phyloP scores from a whole-genome alignment of 2,888 invertebrate species.

The Agrilus cyanescens region DNA sequence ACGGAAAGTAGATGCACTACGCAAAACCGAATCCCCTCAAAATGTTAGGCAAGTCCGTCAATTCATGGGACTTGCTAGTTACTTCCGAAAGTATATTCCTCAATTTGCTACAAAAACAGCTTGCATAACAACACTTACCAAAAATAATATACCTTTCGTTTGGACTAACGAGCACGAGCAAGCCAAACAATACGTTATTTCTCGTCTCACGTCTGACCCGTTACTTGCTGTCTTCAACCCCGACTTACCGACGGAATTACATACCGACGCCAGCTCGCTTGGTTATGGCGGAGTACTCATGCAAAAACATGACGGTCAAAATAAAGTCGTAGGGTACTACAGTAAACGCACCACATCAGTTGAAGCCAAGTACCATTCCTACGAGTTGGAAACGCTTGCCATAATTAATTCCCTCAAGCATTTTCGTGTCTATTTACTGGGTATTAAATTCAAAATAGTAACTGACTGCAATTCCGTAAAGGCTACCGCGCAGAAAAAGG shows the following conservation, averaged over 20 bases:
- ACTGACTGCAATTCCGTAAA: conserved; percentile 27
- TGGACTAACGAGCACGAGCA: conserved; percentile 13
- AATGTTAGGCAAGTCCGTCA: conserved; percentile 11
- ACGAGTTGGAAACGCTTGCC: conserved; percentile 26
- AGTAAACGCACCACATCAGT: conserved; percentile 17
- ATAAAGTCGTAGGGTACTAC: conserved; percentile 19
- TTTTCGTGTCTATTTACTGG: conserved; percentile 21
- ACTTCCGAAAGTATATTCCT: conserved; percentile 17
- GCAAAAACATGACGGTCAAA: conserved; percentile 15
- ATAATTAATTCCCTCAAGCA: conserved; percentile 20
- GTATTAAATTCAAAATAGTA: conserved; percentile 18
- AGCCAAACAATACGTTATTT: conserved; percentile 12
- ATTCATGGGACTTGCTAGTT: no score
- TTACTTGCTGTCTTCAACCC: conserved; percentile 21
- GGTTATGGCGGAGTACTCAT: conserved; percentile 22
- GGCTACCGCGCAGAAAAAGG: conserved; percentile 18
- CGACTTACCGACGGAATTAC: no score
- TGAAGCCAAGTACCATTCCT: conserved; percentile 22
- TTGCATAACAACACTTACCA: conserved; percentile 13
- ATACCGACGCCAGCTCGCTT: conserved; percentile 20
- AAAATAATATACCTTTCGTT: conserved; percentile 12
- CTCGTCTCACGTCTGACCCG: conserved; percentile 14
- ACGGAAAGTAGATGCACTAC: conserved; percentile 8
- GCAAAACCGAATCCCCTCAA: conserved; percentile 5
- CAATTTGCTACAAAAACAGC: conserved; percentile 13